phyloP scores from a whole-genome alignment of 2,113 vertebrate genomes.

The Sporophila hypoxantha region DNA sequence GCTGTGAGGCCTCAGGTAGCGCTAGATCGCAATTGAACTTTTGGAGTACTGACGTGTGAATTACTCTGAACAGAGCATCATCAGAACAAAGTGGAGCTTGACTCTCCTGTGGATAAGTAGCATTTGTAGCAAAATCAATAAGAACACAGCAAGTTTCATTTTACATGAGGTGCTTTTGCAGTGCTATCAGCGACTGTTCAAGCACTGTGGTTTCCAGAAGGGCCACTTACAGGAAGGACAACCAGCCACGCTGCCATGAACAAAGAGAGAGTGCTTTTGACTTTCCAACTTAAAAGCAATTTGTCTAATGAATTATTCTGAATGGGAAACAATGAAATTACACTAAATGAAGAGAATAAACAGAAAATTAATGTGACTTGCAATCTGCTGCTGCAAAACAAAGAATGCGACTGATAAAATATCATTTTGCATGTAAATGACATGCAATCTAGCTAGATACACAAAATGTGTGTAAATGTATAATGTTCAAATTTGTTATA shows the following conservation, averaged over 20 bases:
- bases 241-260: rapidly evolving
- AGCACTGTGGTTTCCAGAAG: background rate
- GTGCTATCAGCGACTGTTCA: background rate
- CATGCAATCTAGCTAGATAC: background rate
- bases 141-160: background rate
- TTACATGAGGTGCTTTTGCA: background rate
- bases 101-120: background rate
- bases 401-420: background rate
- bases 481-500: background rate
- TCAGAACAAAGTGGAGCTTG: background rate
- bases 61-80: background rate
- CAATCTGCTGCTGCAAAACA: background rate
- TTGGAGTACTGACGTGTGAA: background rate
- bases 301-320: background rate
- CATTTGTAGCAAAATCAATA: background rate
- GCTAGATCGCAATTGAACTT: background rate
- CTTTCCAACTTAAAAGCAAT: background rate
- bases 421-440: background rate
- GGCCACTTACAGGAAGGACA: background rate
- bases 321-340: background rate
- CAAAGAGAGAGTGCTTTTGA: background rate
- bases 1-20: background rate
- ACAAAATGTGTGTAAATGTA: background rate
- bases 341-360: background rate
- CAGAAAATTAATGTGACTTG: background rate